phyloP scores from a whole-genome alignment of 2,797 vertebrate species.

The Pseudochirops corinnae region DNA sequence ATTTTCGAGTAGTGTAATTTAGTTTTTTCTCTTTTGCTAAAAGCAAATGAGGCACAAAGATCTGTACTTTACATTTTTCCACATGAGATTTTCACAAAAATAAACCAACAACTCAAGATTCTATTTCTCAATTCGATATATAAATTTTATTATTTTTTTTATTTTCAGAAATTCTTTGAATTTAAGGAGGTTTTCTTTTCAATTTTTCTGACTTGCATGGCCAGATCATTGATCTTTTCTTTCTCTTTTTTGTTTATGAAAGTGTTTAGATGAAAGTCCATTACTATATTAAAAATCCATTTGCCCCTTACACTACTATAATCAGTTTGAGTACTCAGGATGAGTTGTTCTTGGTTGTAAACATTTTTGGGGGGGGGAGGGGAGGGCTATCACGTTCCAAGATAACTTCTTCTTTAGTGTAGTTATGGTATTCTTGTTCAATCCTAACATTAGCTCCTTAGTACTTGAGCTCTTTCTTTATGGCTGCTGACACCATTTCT shows the following conservation, averaged over 20 bases:
- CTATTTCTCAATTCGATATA: neutral
- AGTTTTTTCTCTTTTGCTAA: neutral
- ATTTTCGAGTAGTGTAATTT: neutral
- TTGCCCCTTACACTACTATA: neutral
- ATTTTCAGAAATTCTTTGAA: neutral
- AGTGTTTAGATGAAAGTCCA: neutral
- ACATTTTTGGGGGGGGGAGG: neutral
- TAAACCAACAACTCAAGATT: neutral
- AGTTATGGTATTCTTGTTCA: neutral
- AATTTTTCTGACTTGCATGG: neutral
- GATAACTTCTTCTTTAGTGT: neutral
- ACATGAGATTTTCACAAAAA: neutral
- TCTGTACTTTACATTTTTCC: neutral
- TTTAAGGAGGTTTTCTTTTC: neutral
- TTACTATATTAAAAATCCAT: neutral
- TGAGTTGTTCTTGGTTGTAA: neutral
- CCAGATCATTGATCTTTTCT: neutral
- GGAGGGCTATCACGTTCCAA: neutral
- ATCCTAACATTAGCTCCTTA: neutral
- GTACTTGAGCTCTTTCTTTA: neutral
- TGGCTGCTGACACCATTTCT: neutral
- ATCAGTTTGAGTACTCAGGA: neutral
- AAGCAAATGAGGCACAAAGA: neutral
- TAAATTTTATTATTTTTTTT: neutral
- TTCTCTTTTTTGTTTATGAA: neutral